Conservation (phyloP, 2,888 invertebrate species). For the Scaptomyza reducta region DNA sequence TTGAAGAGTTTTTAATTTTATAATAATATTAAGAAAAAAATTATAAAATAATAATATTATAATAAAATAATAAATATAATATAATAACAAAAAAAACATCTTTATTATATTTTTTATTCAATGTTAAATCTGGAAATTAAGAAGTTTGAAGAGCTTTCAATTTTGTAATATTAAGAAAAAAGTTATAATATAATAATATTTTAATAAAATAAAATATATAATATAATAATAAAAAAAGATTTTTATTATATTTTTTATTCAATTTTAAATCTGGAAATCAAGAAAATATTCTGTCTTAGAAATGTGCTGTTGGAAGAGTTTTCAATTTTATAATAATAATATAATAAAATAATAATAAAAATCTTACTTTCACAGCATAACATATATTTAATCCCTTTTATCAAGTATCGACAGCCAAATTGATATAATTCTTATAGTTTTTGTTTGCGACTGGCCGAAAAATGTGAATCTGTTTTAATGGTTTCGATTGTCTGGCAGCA, state of each 20-base stretch:
- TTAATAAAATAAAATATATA: too few relatives aligned
- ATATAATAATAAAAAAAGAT: background rate
- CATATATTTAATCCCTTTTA: background rate
- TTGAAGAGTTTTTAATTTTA: background rate
- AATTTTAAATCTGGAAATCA: too few relatives aligned
- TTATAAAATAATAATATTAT: too few relatives aligned
- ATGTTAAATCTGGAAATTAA: too few relatives aligned
- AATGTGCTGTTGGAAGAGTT: too few relatives aligned
- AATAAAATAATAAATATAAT: background rate
- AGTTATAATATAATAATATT: too few relatives aligned
- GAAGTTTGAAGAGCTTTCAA: background rate
- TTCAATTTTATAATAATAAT: background rate
- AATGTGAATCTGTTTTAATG: slow-evolving; percentile 34
- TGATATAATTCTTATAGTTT: slow-evolving; percentile 2
- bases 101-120: too few relatives aligned
- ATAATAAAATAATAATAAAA: background rate
- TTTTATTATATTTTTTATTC: too few relatives aligned
- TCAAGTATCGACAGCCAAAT: too few relatives aligned
- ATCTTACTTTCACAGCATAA: background rate
- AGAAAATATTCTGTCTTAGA: too few relatives aligned
- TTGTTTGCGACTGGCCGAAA: background rate
- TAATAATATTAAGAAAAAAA: background rate
- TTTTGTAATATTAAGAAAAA: background rate
- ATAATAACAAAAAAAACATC: too few relatives aligned
- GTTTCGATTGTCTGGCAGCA: slow-evolving; percentile 40